Conservation (phyloP, 2,113 vertebrate genomes). For the Falco punctatus region DNA sequence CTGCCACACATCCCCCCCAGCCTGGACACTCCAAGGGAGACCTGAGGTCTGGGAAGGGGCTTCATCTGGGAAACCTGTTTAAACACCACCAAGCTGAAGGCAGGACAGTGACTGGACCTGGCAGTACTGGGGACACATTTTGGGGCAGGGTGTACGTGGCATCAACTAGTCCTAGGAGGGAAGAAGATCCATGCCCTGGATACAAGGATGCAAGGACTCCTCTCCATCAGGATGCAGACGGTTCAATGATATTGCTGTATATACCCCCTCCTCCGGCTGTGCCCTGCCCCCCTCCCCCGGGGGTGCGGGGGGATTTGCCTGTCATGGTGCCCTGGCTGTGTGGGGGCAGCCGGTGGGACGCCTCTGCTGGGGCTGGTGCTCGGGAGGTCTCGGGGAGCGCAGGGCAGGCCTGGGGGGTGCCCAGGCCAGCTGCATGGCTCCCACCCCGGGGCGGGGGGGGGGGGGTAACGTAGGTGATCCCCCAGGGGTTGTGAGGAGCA, state of each 20-base stretch:
- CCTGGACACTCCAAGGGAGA: not conserved
- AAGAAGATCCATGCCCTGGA: not conserved
- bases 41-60: not conserved
- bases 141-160: not conserved
- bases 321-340: fast-evolving
- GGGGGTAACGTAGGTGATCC: too few species aligned
- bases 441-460: too few species aligned
- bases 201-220: not conserved
- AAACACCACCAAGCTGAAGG: not conserved
- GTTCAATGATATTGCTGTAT: not conserved
- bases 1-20: not conserved
- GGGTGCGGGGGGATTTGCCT: not conserved
- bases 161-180: not conserved
- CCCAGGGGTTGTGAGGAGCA: not conserved
- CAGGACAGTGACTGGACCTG: not conserved
- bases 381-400: too few species aligned
- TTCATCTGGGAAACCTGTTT: not conserved
- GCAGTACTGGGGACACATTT: not conserved
- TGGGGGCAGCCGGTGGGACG: not conserved
- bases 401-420: too few species aligned
- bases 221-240: fast-evolving
- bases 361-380: not conserved
- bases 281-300: not conserved
- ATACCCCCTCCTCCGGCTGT: not conserved
- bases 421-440: too few species aligned